Evolutionary conservation across 1,140 invertebrate species (phyloP).

Genomic region (Drosophila novamexicana): DNA sequence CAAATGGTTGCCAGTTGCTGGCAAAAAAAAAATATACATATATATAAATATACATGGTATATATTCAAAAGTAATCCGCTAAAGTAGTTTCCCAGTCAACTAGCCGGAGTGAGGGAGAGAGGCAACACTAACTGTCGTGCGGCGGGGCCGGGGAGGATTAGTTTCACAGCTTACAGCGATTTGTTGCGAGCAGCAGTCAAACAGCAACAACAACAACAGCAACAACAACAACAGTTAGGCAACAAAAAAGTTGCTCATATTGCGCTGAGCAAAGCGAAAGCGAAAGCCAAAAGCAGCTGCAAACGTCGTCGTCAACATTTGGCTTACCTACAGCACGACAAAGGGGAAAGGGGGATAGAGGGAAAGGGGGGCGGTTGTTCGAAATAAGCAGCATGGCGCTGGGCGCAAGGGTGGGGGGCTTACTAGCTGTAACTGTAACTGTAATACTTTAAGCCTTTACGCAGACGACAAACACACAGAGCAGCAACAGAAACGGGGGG

Average conservation of each 20-base stretch:
- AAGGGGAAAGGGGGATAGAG: background rate
- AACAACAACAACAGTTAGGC: conserved; percentile 59
- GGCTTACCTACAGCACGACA: conserved; percentile 58
- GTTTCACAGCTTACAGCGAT: conserved; percentile 81
- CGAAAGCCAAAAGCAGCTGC: conserved; percentile 65
- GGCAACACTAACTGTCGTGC: background rate
- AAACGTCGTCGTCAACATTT: conserved; percentile 77
- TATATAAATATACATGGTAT: conserved; percentile 14
- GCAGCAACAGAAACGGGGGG: background rate
- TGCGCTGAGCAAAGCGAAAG: conserved; percentile 48
- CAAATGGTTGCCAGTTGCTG: conserved; percentile 47
- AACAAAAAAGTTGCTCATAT: conserved; percentile 72
- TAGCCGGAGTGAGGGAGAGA: background rate
- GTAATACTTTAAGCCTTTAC: conserved; percentile 81
- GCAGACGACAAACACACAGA: conserved; percentile 70
- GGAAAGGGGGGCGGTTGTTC: no score
- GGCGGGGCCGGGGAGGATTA: conserved; percentile 50
- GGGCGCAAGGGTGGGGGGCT: background rate
- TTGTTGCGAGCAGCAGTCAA: conserved; percentile 63
- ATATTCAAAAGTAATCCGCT: conserved; percentile 75
- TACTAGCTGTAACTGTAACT: conserved; percentile 61
- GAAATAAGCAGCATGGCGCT: background rate
- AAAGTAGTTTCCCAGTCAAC: conserved; percentile 66
- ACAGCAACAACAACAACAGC: conserved; percentile 42
- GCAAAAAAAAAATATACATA: conserved; percentile 19